These are phyloP conservation scores for Alloplasta piceator DNA, from an alignment of 2,888 invertebrate genomes.

Conservation along the genomic window DNA sequence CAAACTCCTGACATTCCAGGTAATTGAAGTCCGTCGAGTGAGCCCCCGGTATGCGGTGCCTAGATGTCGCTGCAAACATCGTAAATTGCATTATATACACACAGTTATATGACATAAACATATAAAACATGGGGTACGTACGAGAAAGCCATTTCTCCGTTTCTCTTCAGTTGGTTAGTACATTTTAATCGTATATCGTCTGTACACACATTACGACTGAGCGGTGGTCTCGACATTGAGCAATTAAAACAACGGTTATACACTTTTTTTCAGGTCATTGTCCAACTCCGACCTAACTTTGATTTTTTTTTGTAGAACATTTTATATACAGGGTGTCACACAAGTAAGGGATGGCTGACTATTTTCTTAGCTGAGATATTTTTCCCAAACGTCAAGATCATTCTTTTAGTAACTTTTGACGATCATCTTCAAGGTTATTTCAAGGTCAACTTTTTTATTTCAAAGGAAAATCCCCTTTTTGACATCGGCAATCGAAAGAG, in stretches of 20 bases:
- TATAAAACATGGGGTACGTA: neutral
- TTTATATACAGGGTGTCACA: too few relatives aligned
- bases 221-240: neutral
- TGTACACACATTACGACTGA: neutral
- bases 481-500: too few relatives aligned
- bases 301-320: too few relatives aligned
- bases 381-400: too few relatives aligned
- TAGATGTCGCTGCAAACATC: neutral
- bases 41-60: slow-evolving; percentile 34
- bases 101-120: neutral
- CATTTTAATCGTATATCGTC: slow-evolving; percentile 18
- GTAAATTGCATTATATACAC: neutral
- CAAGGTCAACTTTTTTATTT: too few relatives aligned
- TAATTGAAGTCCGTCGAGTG: slow-evolving; percentile 74
- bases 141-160: slow-evolving; percentile 31
- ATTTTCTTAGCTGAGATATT: too few relatives aligned
- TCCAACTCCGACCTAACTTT: too few relatives aligned
- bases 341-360: too few relatives aligned
- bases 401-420: too few relatives aligned
- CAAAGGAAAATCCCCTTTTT: too few relatives aligned
- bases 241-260: neutral
- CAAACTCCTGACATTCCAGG: slow-evolving; percentile 85
- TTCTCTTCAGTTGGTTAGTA: slow-evolving; percentile 19
- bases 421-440: too few relatives aligned
- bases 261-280: too few relatives aligned